phyloP scores from a whole-genome alignment of 2,113 vertebrate species.

The Sclerurus mexicanus region DNA sequence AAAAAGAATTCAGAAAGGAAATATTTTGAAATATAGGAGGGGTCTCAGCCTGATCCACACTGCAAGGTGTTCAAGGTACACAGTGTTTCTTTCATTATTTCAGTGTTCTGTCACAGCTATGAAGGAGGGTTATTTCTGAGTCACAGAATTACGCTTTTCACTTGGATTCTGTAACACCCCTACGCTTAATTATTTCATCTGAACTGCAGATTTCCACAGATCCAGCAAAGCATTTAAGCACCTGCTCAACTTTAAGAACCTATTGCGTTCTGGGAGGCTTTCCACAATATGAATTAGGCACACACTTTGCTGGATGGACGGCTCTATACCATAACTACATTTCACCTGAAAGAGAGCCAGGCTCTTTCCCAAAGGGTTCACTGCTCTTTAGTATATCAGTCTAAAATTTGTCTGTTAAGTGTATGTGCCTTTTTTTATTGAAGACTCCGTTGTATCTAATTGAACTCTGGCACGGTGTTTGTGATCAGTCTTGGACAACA shows the following conservation, averaged over 20 bases:
- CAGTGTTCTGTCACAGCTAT: neutral
- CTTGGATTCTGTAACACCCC: conserved; percentile 37
- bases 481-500: neutral
- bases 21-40: neutral
- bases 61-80: neutral
- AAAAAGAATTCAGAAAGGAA: neutral
- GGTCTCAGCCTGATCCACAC: neutral
- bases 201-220: conserved; percentile 27
- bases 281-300: neutral
- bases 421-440: neutral
- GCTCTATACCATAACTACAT: neutral
- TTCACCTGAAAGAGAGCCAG: neutral
- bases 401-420: neutral
- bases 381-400: neutral
- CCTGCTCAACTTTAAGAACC: conserved; percentile 38
- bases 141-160: conserved; percentile 48
- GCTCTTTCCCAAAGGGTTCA: neutral
- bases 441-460: neutral
- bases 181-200: conserved; percentile 52
- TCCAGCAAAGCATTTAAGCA: conserved; percentile 43
- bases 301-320: neutral
- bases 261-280: conserved; percentile 12
- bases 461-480: fast-evolving
- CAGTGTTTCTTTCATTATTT: neutral
- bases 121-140: conserved; percentile 46